Evolutionary conservation across 2,888 invertebrate species (phyloP).

Genomic region (Dorcus hopei): DNA sequence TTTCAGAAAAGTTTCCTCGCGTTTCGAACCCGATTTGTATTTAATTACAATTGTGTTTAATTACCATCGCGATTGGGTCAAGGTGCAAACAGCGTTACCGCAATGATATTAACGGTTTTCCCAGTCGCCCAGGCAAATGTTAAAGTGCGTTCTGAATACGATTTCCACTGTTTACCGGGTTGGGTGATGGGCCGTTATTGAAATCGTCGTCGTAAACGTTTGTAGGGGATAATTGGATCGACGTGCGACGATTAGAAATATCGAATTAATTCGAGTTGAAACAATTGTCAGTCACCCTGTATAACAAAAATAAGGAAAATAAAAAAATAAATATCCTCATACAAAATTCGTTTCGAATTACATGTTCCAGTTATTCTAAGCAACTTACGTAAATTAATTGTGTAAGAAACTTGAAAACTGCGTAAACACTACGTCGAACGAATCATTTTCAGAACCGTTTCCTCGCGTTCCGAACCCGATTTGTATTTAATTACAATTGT

Average conservation of each 20-base stretch:
- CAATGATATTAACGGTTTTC: slow-evolving; percentile 21
- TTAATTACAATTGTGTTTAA: not conserved
- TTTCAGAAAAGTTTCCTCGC: no score
- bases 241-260: not conserved
- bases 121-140: not conserved
- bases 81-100: slow-evolving; percentile 17
- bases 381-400: no score
- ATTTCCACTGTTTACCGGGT: not conserved
- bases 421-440: no score
- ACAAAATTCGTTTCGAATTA: no score
- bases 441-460: no score
- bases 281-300: no score
- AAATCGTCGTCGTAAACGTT: not conserved
- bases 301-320: no score
- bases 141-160: not conserved
- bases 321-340: no score
- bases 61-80: slow-evolving; percentile 15
- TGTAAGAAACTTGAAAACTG: no score
- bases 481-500: not conserved
- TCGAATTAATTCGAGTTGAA: not conserved
- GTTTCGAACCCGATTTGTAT: no score
- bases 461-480: no score
- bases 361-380: no score
- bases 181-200: not conserved
- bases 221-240: not conserved